These are phyloP conservation scores for Phania funesta DNA, from an alignment of 2,888 invertebrate species.

Conservation along the genomic window DNA sequence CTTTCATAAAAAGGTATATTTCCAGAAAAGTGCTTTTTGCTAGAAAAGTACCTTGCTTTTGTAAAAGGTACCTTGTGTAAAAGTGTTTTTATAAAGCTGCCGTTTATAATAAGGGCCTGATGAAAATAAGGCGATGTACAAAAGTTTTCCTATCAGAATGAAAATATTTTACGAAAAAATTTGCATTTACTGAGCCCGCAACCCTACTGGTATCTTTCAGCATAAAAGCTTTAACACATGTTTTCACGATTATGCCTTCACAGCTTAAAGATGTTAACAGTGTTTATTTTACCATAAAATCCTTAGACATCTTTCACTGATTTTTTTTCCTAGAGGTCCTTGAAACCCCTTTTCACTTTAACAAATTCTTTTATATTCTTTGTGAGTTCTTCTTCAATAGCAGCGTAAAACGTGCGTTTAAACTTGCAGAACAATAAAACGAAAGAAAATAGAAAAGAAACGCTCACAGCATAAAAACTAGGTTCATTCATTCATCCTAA, in stretches of 20 bases:
- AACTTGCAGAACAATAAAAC: background rate
- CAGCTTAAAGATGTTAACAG: background rate
- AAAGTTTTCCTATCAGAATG: too few species aligned
- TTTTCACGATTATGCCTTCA: background rate
- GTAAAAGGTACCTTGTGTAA: too few species aligned
- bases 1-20: too few species aligned
- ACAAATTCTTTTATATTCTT: slow-evolving; percentile 30
- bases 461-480: background rate
- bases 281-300: slow-evolving; percentile 25
- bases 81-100: background rate
- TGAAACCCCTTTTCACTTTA: slow-evolving; percentile 41
- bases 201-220: background rate
- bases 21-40: too few species aligned
- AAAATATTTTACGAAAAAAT: too few species aligned
- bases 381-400: background rate
- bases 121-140: background rate
- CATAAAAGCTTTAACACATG: background rate
- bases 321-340: slow-evolving; percentile 11
- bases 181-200: too few species aligned
- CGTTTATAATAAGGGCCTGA: background rate
- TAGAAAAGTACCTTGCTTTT: too few species aligned
- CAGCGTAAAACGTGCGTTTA: background rate
- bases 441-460: background rate
- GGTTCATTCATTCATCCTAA: slow-evolving; percentile 33
- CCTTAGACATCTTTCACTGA: slow-evolving; percentile 8